These are phyloP conservation scores for Andrena marginata DNA, from an alignment of 2,888 invertebrate species.

Conservation along the genomic window DNA sequence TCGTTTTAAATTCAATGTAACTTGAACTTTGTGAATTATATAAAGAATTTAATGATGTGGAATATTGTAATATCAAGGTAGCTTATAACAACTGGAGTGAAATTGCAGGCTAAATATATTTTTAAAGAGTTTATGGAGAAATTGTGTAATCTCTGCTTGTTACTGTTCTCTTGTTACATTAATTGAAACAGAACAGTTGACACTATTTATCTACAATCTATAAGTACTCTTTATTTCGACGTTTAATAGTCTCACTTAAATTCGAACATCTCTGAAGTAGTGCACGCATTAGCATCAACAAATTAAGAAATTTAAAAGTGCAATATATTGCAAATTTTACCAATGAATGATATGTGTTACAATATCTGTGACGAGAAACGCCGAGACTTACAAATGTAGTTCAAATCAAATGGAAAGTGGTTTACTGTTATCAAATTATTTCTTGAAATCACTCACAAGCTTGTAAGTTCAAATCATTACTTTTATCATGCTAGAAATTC, in stretches of 20 bases:
- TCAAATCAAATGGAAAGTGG: neutral
- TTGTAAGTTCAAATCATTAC: too few species aligned
- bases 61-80: too few species aligned
- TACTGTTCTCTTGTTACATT: neutral
- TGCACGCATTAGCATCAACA: neutral
- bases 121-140: neutral
- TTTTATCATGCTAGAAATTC: too few species aligned
- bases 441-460: neutral
- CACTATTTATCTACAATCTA: neutral
- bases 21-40: too few species aligned
- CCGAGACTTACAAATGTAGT: conserved; percentile 17
- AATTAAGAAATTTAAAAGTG: neutral
- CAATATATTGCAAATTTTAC: neutral
- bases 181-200: neutral
- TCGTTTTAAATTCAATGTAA: too few species aligned
- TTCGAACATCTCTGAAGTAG: neutral
- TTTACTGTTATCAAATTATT: too few species aligned
- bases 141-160: neutral
- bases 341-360: neutral
- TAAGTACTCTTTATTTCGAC: neutral
- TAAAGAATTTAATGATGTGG: too few species aligned
- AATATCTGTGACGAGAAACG: conserved; percentile 32
- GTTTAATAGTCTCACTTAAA: neutral
- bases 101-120: neutral
- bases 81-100: neutral